These are phyloP conservation scores for Bombus impatiens DNA, from an alignment of 1,140 invertebrate species.

Conservation along the genomic window DNA sequence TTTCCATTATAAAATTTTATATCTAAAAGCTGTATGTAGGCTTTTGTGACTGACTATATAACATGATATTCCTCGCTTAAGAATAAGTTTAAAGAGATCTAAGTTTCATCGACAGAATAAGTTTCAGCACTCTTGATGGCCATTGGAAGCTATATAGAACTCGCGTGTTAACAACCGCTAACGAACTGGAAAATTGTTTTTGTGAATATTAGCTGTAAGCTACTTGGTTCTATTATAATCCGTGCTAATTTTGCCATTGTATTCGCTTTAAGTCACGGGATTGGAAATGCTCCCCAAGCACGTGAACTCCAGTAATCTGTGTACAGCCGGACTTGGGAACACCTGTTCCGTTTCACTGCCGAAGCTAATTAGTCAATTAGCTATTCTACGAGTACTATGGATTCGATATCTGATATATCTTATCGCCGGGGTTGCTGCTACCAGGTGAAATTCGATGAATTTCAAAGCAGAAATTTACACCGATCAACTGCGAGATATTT, in stretches of 20 bases:
- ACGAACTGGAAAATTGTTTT: slow-evolving; percentile 59
- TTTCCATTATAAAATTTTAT: no score
- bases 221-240: slow-evolving; percentile 60
- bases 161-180: slow-evolving; percentile 19
- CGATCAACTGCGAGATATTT: no score
- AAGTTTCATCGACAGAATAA: neutral
- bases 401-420: neutral
- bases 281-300: slow-evolving; percentile 62
- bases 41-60: no score
- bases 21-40: no score
- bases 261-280: slow-evolving; percentile 66
- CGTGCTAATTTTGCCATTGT: slow-evolving; percentile 70
- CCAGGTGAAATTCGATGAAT: neutral
- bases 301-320: slow-evolving; percentile 72
- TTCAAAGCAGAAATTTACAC: neutral
- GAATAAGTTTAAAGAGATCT: neutral
- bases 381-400: slow-evolving; percentile 38
- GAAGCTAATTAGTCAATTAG: slow-evolving; percentile 73
- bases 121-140: no score
- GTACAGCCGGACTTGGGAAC: slow-evolving; percentile 66
- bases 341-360: slow-evolving; percentile 73
- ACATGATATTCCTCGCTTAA: no score
- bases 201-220: slow-evolving; percentile 36
- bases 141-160: neutral
- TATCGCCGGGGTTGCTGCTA: neutral